These are phyloP conservation scores for Anastrepha ludens DNA, from an alignment of 1,140 invertebrate genomes.

Conservation along the genomic window DNA sequence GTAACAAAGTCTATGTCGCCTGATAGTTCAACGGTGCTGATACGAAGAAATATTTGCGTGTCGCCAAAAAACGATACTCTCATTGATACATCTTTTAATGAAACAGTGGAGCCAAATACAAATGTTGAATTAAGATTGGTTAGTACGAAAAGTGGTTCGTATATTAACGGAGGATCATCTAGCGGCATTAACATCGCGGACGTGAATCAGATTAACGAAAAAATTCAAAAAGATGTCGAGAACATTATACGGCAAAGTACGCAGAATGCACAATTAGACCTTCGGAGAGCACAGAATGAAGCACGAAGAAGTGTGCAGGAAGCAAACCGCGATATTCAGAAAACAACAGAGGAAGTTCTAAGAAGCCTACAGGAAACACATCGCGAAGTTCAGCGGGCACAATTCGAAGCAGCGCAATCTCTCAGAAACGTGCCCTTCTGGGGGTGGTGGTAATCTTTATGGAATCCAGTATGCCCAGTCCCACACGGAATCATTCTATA, in stretches of 20 bases:
- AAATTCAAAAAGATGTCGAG: too few relatives aligned
- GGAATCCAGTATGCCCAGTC: too few relatives aligned
- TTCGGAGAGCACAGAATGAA: too few relatives aligned
- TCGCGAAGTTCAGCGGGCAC: neutral
- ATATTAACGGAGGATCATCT: neutral
- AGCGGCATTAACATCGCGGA: too few relatives aligned
- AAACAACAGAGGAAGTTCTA: neutral
- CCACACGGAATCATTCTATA: too few relatives aligned
- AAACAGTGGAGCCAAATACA: neutral
- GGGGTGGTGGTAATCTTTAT: neutral
- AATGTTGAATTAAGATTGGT: neutral
- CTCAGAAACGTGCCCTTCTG: neutral
- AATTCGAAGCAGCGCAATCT: neutral
- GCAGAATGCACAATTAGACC: too few relatives aligned
- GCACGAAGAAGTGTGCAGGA: too few relatives aligned
- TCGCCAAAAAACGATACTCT: neutral
- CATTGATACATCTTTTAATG: neutral
- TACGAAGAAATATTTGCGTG: conserved; percentile 10
- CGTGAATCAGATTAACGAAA: too few relatives aligned
- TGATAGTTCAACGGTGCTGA: neutral
- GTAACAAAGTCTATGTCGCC: neutral
- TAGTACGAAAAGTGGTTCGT: neutral
- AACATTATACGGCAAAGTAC: too few relatives aligned
- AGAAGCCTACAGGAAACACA: neutral
- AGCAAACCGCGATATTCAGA: too few relatives aligned